A percentile compares a stretch with the other conserved stretches of the same genome.
These are phyloP conservation scores for Equus przewalskii DNA, from an alignment of 2,113 vertebrate species.

Conservation along the genomic window DNA sequence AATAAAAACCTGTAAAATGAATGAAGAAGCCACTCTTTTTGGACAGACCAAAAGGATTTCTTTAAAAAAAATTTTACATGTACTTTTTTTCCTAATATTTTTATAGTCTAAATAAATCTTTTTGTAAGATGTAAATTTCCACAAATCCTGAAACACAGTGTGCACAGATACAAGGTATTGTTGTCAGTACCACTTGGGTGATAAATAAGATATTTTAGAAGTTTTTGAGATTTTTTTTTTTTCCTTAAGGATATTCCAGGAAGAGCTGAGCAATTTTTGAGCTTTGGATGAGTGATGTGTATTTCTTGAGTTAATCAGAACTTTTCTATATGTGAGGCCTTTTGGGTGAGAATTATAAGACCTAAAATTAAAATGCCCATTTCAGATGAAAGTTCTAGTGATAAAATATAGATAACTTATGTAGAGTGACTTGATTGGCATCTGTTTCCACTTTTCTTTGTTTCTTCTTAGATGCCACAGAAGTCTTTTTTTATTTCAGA, in stretches of 20 bases:
- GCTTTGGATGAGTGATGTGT: not conserved
- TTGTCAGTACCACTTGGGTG: not conserved
- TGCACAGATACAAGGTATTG: not conserved
- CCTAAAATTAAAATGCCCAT: not conserved
- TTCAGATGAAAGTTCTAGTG: conserved; percentile 22
- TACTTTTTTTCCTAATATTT: not conserved
- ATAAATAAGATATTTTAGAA: conserved; percentile 12
- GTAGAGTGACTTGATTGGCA: not conserved
- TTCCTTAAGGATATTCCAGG: not conserved
- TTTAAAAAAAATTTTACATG: not conserved
- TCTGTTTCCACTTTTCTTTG: conserved; percentile 41
- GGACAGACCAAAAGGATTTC: not conserved
- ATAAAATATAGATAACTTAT: not conserved
- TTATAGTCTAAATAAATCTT: not conserved
- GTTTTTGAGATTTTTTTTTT: not conserved
- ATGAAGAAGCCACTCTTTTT: not conserved
- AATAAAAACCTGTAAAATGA: not conserved
- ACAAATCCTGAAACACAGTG: not conserved
- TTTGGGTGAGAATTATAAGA: not conserved
- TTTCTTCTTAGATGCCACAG: not conserved
- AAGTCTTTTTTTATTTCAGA: not conserved
- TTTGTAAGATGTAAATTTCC: not conserved
- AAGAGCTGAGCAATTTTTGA: not conserved
- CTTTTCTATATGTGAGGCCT: not conserved
- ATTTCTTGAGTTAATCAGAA: not conserved